phyloP scores from a whole-genome alignment of 1,140 invertebrate species.

The Asobara japonica region DNA sequence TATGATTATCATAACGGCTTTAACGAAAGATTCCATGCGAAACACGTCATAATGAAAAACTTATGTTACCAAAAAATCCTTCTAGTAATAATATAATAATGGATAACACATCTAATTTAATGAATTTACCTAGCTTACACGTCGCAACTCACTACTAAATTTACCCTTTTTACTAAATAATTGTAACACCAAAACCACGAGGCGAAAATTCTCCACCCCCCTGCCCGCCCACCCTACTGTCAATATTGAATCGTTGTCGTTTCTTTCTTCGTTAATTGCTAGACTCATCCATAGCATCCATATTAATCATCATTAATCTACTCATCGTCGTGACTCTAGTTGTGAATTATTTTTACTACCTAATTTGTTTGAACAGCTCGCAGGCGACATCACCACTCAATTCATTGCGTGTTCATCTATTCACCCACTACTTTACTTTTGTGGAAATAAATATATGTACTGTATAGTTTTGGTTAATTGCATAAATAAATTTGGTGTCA shows the following conservation, averaged over 20 bases:
- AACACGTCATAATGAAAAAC: slow-evolving; percentile 48
- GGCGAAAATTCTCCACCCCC: no score
- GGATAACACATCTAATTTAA: slow-evolving; percentile 49
- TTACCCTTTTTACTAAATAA: no score
- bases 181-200: no score
- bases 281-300: neutral
- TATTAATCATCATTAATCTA: neutral
- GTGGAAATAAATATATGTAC: no score
- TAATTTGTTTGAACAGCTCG: slow-evolving; percentile 8
- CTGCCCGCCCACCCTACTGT: no score
- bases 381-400: slow-evolving; percentile 23
- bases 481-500: no score
- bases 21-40: slow-evolving; percentile 58
- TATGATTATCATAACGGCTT: slow-evolving; percentile 37
- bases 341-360: neutral
- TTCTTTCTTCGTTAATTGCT: slow-evolving; percentile 23
- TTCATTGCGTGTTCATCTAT: neutral
- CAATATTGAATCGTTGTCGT: slow-evolving; percentile 14
- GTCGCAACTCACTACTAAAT: slow-evolving; percentile 37
- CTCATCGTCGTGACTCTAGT: neutral
- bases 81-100: slow-evolving; percentile 39
- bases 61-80: slow-evolving; percentile 44
- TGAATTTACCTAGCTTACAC: slow-evolving; percentile 43
- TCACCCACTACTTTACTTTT: neutral
- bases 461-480: no score